Percentiles rank a stretch among this genome's conserved stretches.
phyloP scores from a whole-genome alignment of 1,140 invertebrate species.

The Vanessa atalanta region DNA sequence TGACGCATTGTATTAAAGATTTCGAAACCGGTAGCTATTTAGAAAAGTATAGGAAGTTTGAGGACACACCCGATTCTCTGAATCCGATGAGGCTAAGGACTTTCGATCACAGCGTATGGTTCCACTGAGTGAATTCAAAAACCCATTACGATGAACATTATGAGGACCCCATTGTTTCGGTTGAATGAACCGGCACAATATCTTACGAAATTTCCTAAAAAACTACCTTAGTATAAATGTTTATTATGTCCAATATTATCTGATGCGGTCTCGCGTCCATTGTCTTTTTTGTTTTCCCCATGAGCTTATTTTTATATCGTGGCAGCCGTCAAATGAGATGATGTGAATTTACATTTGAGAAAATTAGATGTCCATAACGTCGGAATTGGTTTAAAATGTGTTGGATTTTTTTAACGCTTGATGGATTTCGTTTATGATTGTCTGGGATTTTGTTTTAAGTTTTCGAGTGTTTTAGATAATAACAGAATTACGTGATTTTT shows the following conservation, averaged over 20 bases:
- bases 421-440: constrained; percentile 38
- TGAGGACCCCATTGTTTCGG: constrained; percentile 73
- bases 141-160: constrained; percentile 74
- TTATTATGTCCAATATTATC: constrained; percentile 73
- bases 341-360: constrained; percentile 50
- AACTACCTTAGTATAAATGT: constrained; percentile 71
- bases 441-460: constrained; percentile 25
- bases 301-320: constrained; percentile 43
- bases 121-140: constrained; percentile 73
- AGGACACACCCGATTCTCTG: constrained; percentile 58
- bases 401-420: constrained; percentile 38
- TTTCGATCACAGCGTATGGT: constrained; percentile 70
- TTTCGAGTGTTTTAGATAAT: constrained; percentile 19
- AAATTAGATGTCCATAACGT: constrained; percentile 47
- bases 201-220: constrained; percentile 77
- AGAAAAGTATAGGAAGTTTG: constrained; percentile 41
- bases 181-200: constrained; percentile 74
- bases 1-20: constrained; percentile 45
- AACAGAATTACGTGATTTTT: background rate
- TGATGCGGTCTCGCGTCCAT: constrained; percentile 63
- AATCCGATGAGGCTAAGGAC: constrained; percentile 62
- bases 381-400: constrained; percentile 37
- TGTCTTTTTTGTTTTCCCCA: constrained; percentile 68
- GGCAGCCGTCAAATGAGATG: constrained; percentile 47
- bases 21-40: constrained; percentile 37